phyloP scores from a whole-genome alignment of 2,113 vertebrate species.

The Aegotheles bennettii region DNA sequence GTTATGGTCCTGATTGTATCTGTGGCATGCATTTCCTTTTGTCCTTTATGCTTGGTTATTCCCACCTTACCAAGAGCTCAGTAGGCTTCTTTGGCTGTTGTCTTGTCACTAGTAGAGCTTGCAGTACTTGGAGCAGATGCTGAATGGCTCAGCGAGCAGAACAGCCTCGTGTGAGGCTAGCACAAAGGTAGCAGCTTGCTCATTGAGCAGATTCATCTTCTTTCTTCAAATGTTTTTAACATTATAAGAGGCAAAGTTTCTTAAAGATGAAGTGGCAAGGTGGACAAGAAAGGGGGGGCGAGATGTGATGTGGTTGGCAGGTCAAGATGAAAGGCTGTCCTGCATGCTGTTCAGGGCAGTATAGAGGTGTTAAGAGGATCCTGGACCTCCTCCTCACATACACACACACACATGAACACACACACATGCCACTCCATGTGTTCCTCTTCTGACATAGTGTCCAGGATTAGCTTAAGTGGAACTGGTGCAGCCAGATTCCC shows the following conservation, averaged over 20 bases:
- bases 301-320: not conserved
- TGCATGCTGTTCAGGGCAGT: not conserved
- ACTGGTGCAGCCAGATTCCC: not conserved
- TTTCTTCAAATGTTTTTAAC: not conserved
- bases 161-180: not conserved
- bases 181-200: not conserved
- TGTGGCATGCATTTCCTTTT: not conserved
- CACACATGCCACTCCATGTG: rapidly evolving
- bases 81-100: not conserved
- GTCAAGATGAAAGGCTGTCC: rapidly evolving
- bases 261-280: not conserved
- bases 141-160: not conserved
- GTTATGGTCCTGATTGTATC: not conserved
- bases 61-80: not conserved
- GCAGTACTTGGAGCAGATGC: not conserved
- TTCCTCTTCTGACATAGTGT: not conserved
- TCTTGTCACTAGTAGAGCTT: not conserved
- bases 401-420: rapidly evolving
- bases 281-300: not conserved
- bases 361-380: not conserved
- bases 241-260: not conserved
- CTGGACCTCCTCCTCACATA: not conserved
- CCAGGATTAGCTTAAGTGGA: not conserved
- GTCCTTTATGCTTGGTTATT: not conserved
- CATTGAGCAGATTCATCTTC: not conserved